Base-by-base conservation (phyloP, 2,888 invertebrate species). In the Morpho deidamia region DNA sequence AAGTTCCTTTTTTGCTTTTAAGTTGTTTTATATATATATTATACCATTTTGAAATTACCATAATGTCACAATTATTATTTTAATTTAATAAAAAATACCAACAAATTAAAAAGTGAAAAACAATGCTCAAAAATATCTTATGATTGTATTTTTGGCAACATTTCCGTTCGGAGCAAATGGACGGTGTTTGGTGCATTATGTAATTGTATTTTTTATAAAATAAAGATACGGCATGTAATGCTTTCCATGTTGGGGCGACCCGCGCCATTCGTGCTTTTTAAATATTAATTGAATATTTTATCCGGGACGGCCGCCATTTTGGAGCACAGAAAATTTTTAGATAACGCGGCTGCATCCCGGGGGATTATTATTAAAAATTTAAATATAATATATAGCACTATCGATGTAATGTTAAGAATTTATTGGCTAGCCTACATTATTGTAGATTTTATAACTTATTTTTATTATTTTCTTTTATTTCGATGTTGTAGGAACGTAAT, bases 191-290 rank as follows among this genome's bases (percentile, higher is more conserved):
- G 79, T 79, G 78, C 79, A 67, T 73, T 70, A 12, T 61, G 62
- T 58, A 60, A 65, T 66, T 66, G 63, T 68, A 70, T 69, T 68
- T 63, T 61, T 57, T 53, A 60, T 60, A 59, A 56, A 60, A 48
- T 39, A 40, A 47, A 34, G 41, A 48, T 67, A 66, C 64, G 72
- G 86, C 86, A 86, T 87, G 70, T 76, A 72, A 86, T 86, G 86
- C 86, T 86, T 81, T 63, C 69, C 68, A 65, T 70, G 68, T 72
- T 66, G 74, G 73, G 70, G 62, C 55, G 48, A 67, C 77, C 70
- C 67, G 65, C 69, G 82, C 85, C 83, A 78, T 78, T 78, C 71
- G 86, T 86, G 86, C 86, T 86, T 85, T 45, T 46, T 49, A 55
- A 48, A 51, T 52, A 53, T 55, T 57, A 55, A 55, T 51, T 55